Evolutionary conservation across 1,140 invertebrate species (phyloP), one percentile per base, ranked within the genome.

Genomic region (Dysdera silvatica): DNA sequence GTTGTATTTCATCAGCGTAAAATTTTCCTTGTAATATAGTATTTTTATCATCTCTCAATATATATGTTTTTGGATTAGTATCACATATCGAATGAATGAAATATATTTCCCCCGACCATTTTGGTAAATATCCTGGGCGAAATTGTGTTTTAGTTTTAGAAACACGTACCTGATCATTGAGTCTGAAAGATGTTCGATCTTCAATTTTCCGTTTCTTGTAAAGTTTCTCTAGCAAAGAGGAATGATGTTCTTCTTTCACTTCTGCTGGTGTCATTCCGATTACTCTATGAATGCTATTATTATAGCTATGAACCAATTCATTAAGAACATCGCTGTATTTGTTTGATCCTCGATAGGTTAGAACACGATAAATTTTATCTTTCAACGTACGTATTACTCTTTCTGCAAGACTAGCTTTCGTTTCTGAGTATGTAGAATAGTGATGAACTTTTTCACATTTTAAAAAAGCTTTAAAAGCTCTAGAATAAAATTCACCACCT

Each of bases 331-430:
- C 56, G 1, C 75, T 59, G 70, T 74, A 80, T 48, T 74, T 73
- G 58, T 77, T 72, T 26, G 67, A 73, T 5, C 74, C 75, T 23
- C 71, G 64, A 47, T 72, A 55, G 68, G 72, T 76, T 62, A 80
- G 78, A 26, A 66, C 75, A 51, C 71, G 72, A 65, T 68, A 80
- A 60, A 80, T 72, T 67, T 72, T 74, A 24, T 55, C 63, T 73
- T 79, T 80, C 52, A 80, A 61, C 31, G 76, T 80, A 64, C 75
- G 65, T 69, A 77, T 78, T 53, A 78, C 76, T 58, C 78, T 48
- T 71, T 80, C 78, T 32, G 74, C 72, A 47, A 78, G 72, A 16
- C 75, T 76, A 71, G 80, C 81, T 41, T 73, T 72, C 8, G 24
- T 14, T 37, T 68, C 68, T 51, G 68, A 73, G 69, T 71, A 76